Conservation (phyloP, 2,113 vertebrate genomes). For the Candoia aspera region DNA sequence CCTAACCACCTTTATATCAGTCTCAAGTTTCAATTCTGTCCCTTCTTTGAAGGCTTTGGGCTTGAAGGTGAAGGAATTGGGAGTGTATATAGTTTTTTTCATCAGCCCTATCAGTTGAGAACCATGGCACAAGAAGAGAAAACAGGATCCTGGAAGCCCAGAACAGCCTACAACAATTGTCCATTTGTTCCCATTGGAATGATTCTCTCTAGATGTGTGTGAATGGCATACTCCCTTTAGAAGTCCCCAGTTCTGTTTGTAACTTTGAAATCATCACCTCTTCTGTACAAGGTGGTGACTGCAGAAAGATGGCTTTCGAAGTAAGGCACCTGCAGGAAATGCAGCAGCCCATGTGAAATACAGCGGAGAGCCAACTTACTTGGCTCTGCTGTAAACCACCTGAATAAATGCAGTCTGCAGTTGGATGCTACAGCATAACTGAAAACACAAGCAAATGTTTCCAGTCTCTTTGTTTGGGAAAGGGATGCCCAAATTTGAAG, state of each 20-base stretch:
- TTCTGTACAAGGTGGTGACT: background rate
- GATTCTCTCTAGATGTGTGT: background rate
- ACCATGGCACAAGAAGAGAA: background rate
- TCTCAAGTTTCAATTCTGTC: background rate
- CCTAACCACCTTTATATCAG: background rate
- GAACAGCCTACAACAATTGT: too few species aligned
- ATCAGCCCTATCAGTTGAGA: background rate
- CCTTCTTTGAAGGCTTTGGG: background rate
- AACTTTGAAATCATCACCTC: too few species aligned
- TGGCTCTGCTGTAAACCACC: too few species aligned
- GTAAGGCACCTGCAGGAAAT: background rate
- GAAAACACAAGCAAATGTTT: background rate
- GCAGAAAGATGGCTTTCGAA: background rate
- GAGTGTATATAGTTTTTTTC: background rate
- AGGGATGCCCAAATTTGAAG: background rate
- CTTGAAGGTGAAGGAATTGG: background rate
- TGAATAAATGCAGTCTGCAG: too few species aligned
- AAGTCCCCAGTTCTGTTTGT: too few species aligned
- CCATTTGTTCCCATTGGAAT: background rate
- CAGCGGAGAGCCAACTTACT: background rate
- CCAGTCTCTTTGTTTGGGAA: background rate
- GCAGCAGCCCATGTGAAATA: background rate
- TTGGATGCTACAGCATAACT: too few species aligned
- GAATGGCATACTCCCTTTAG: background rate
- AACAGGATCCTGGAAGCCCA: background rate